phyloP scores from a whole-genome alignment of 2,113 vertebrate genomes.

The Euleptes europaea region DNA sequence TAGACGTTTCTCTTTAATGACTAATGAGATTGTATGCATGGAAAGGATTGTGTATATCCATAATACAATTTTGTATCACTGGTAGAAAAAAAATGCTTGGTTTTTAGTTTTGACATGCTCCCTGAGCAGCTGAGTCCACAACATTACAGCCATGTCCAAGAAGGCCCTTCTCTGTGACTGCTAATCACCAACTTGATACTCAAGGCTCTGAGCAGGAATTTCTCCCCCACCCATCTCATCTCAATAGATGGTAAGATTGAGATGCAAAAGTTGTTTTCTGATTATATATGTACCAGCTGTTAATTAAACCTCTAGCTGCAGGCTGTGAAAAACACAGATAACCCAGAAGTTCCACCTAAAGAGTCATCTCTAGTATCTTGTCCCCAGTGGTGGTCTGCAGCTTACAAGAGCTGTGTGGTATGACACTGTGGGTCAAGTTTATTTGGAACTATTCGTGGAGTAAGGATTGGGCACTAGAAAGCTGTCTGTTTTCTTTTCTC shows the following conservation, averaged over 20 bases:
- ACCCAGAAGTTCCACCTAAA: neutral
- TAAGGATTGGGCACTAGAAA: slow-evolving; percentile 19
- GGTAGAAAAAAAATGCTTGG: too few relatives aligned
- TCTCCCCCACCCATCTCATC: neutral
- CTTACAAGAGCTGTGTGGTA: neutral
- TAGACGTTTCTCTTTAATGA: too few relatives aligned
- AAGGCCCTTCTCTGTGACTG: neutral
- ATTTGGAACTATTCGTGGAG: slow-evolving; percentile 22
- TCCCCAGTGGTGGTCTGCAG: neutral
- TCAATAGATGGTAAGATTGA: too few relatives aligned
- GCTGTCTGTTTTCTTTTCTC: slow-evolving; percentile 15
- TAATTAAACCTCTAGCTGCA: neutral
- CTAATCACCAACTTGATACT: neutral
- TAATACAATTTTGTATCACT: too few relatives aligned
- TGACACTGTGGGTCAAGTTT: neutral
- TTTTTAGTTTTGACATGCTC: neutral
- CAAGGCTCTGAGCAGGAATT: neutral
- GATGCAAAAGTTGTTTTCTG: too few relatives aligned
- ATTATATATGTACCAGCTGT: neutral
- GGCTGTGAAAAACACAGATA: neutral
- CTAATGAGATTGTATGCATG: too few relatives aligned
- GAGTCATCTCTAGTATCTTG: neutral
- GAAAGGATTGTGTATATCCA: too few relatives aligned
- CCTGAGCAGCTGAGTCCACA: neutral
- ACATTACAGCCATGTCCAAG: neutral